phyloP scores from a whole-genome alignment of 2,888 invertebrate genomes.

The Thecocarcelia acutangulata region DNA sequence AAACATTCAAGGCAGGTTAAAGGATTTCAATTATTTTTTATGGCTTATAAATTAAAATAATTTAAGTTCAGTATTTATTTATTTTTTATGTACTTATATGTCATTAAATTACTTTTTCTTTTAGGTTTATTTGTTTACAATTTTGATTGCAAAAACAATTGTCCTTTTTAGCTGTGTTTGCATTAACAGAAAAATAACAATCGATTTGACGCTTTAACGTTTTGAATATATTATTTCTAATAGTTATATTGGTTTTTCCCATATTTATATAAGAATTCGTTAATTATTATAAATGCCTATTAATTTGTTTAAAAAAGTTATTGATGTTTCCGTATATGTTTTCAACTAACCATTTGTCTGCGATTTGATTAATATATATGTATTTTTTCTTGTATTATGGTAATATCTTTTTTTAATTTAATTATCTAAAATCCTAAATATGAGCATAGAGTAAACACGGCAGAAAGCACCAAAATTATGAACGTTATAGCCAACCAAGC shows the following conservation, averaged over 20 bases:
- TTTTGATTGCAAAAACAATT: slow-evolving; percentile 51
- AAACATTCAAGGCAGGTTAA: slow-evolving; percentile 12
- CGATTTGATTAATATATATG: background rate
- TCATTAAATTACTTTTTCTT: background rate
- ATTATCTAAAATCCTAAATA: slow-evolving; percentile 87
- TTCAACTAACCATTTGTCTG: slow-evolving; percentile 8
- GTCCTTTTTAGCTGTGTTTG: slow-evolving; percentile 1
- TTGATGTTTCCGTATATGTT: background rate
- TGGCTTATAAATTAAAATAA: slow-evolving; percentile 25
- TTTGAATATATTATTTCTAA: background rate
- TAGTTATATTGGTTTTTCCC: background rate
- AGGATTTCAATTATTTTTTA: slow-evolving; percentile 12
- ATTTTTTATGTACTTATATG: slow-evolving; percentile 24
- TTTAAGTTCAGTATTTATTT: slow-evolving; percentile 8
- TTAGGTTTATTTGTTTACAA: background rate
- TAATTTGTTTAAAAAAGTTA: slow-evolving; percentile 23
- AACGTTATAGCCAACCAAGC: slow-evolving; percentile 90
- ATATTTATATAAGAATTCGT: slow-evolving; percentile 44
- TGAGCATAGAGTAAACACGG: slow-evolving; percentile 91
- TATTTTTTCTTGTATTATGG: slow-evolving; percentile 20
- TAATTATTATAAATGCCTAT: slow-evolving; percentile 61
- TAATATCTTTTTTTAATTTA: slow-evolving; percentile 11
- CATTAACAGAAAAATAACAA: background rate
- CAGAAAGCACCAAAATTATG: slow-evolving; percentile 88
- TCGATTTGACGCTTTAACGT: background rate